Evolutionary conservation across 1,140 invertebrate species (phyloP), one percentile per base, ranked within the genome.

Genomic region (Vanessa atalanta): DNA sequence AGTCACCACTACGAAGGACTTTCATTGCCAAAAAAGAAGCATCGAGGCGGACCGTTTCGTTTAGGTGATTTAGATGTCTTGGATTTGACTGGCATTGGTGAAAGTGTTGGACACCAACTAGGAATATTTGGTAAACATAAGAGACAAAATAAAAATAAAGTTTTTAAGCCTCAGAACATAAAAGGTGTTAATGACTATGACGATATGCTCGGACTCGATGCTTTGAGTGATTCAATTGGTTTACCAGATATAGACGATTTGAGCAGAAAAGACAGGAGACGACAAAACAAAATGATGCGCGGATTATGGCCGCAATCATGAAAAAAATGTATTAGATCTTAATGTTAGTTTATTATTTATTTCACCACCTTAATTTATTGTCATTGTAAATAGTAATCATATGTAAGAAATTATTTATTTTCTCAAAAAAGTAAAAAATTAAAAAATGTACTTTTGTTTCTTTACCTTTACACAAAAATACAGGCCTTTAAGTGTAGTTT

Each of bases 241-340:
- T 83, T 85, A 70, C 83, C 84, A 47, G 79, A 83, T 61, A 84
- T 80, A 55, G 81, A 83, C 37, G 84, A 84, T 47, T 83, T 84
- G 72, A 87, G 88, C 37, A 86, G 83, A 78, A 92, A 87, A 79
- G 83, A 83, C 65, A 87, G 87, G 75, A 86, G 90, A 82, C 88
- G 92, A 83, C 91, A 92, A 87, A 93, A 93, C 79, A 93, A 93
- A 89, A 93, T 93, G 93, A 91, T 93, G 89, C 87, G 84, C 26
- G 86, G 88, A 15, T 81, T 92, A 71, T 90, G 89, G 86, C 84
- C 86, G 64, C 76, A 85, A 78, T 88, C 78, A 70, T 77, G 77
- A 78, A 80, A 60, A 83, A 65, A 78, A 76, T 51, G 65, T 53
- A 53, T 68, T 87, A 82, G 79, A 75, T 76, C 75, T 73, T 84